Percentiles rank a stretch among this genome's conserved stretches.
These are phyloP conservation scores for Yponomeuta plumbellus DNA, from an alignment of 2,888 invertebrate species.

Conservation along the genomic window DNA sequence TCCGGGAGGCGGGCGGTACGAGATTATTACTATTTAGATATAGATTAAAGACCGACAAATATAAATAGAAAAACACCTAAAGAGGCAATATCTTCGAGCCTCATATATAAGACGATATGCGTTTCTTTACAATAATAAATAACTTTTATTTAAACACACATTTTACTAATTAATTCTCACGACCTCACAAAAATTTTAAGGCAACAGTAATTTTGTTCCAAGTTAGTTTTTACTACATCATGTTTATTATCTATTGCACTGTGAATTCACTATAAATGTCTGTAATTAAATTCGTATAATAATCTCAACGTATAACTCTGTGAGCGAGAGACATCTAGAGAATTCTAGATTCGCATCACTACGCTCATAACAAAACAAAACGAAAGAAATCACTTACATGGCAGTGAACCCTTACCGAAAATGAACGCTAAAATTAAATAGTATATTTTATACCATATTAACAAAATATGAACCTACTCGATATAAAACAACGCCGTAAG, in stretches of 20 bases:
- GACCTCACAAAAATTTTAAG: constrained; percentile 52
- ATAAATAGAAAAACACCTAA: neutral
- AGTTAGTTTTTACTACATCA: neutral
- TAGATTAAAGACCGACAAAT: neutral
- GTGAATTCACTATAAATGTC: neutral
- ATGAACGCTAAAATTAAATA: neutral
- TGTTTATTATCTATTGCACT: neutral
- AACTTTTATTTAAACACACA: neutral
- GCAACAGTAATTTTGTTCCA: constrained; percentile 40
- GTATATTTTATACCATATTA: neutral
- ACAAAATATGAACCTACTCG: neutral
- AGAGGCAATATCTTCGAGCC: neutral
- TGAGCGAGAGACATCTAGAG: neutral
- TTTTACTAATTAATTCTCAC: constrained; percentile 24
- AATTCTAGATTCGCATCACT: neutral
- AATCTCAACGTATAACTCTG: constrained; percentile 2
- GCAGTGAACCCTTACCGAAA: neutral
- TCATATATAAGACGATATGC: constrained; percentile 4
- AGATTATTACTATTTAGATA: neutral
- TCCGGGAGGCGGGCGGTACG: neutral
- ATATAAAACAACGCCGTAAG: constrained; percentile 1
- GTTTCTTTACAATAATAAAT: neutral
- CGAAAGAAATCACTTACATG: constrained; percentile 2
- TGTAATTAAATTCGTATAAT: neutral
- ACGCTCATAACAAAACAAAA: neutral